Base-by-base conservation (phyloP, 1,140 invertebrate genomes). In the Hyposmocoma kahamanoa region DNA sequence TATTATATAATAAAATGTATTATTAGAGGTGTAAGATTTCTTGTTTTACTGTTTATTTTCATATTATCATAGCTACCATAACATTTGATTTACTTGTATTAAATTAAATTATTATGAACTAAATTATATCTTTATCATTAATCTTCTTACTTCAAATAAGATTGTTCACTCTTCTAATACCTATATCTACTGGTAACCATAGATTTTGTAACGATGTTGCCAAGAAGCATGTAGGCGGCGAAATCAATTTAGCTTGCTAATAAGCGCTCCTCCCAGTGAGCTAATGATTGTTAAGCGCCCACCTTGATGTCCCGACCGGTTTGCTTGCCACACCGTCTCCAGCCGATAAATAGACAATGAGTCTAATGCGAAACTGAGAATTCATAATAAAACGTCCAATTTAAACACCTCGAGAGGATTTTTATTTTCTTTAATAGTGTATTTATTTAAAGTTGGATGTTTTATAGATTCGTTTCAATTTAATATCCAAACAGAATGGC, bases 211-310 rank as follows among this genome's bases (percentile, higher is more conserved):
- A n/a, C n/a, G n/a, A n/a, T n/a, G n/a, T n/a, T n/a, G n/a, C n/a
- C n/a, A n/a, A n/a, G n/a, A n/a, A n/a, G 17, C 45, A 43, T 56
- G 72, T 72, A 60, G 70, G 70, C 63, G 63, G 50, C 47, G 22
- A 60, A 65, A 71, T 60, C 63, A 68, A 72, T 72, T 76, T 64
- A 60, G 63, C 62, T 54, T 62, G 53, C 58, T 64, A 68, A 67
- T 59, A 59, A 61, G 47, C 24, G 17, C 6, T 47, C 48, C 53
- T 55, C 72, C 67, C 45, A 56, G 38, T 13, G 67, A 53, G 64
- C 52, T 64, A 62, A 71, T 66, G 62, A 50, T 19, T 49, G 34
- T 49, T n/a, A n/a, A 41, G 47, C 47, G 52, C 62, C 54, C 53
- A 62, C 59, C 44, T 51, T 44, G 46, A 42, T 42, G 42, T 46